Conservation (phyloP, 1,140 invertebrate species). For the Luehdorfia chinensis region DNA sequence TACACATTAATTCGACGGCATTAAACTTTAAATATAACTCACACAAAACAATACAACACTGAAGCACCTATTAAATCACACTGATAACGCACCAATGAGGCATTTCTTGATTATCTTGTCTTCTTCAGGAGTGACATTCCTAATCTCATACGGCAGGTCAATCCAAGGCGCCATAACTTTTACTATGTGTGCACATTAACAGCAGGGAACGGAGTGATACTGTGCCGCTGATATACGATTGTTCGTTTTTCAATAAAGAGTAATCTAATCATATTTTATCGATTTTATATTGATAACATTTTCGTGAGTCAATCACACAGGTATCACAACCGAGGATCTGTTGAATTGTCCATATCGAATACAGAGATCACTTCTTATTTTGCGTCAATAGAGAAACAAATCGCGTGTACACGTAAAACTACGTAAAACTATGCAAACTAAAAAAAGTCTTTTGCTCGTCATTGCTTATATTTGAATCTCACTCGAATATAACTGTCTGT, state of each 20-base stretch:
- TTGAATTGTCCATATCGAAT: too few relatives aligned
- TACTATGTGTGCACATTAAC: constrained; percentile 7
- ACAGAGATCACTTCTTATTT: too few relatives aligned
- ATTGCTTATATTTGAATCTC: too few relatives aligned
- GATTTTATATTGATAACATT: constrained; percentile 16
- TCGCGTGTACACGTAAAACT: too few relatives aligned
- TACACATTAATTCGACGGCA: neutral
- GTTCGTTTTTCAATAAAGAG: constrained; percentile 11
- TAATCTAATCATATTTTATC: constrained; percentile 17
- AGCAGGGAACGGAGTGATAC: constrained; percentile 4
- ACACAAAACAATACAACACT: constrained; percentile 29
- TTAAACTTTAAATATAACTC: neutral
- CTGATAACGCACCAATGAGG: constrained; percentile 46
- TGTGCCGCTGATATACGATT: constrained; percentile 6
- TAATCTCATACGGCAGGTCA: constrained; percentile 52
- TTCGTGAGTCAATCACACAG: constrained; percentile 1
- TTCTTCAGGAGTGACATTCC: constrained; percentile 46
- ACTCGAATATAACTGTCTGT: too few relatives aligned
- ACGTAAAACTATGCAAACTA: too few relatives aligned
- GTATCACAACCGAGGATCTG: too few relatives aligned
- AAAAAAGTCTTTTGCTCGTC: too few relatives aligned
- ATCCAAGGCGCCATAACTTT: constrained; percentile 41
- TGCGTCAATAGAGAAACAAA: too few relatives aligned
- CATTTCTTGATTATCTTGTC: constrained; percentile 60
- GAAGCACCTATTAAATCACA: constrained; percentile 7